Evolutionary conservation across 1,140 invertebrate species (phyloP).

Genomic region (Tetragnatha versicolor): DNA sequence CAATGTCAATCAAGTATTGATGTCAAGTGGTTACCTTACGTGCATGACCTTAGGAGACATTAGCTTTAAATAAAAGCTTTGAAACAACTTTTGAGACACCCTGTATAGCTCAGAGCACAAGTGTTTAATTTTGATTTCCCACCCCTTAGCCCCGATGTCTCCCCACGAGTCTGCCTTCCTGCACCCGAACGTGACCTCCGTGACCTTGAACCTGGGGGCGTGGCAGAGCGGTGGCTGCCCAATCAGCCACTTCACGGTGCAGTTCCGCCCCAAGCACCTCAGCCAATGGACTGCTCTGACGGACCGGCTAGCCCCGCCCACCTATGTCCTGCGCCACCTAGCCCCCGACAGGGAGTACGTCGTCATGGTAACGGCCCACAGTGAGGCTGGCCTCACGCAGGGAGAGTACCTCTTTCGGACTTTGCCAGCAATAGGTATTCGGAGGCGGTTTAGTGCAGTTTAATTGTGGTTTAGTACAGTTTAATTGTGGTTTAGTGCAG

Average conservation of each 20-base stretch:
- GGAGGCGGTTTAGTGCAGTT: too few relatives aligned
- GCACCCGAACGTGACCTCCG: slow-evolving; percentile 63
- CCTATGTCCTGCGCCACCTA: slow-evolving; percentile 25
- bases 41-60: too few relatives aligned
- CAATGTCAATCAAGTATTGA: too few relatives aligned
- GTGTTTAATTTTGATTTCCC: too few relatives aligned
- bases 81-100: too few relatives aligned
- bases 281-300: slow-evolving; percentile 19
- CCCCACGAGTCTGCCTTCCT: slow-evolving; percentile 57
- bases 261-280: slow-evolving; percentile 72
- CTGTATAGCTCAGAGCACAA: too few relatives aligned
- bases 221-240: slow-evolving; percentile 73
- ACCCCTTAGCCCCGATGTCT: slow-evolving; percentile 58
- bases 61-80: too few relatives aligned
- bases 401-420: slow-evolving; percentile 54
- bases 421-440: background rate
- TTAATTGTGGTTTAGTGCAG: too few relatives aligned
- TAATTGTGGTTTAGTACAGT: too few relatives aligned
- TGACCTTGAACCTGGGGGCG: slow-evolving; percentile 65
- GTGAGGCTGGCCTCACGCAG: slow-evolving; percentile 55
- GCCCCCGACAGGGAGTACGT: slow-evolving; percentile 50
- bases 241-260: slow-evolving; percentile 68
- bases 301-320: slow-evolving; percentile 9
- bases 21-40: too few relatives aligned
- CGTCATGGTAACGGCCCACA: slow-evolving; percentile 55